A percentile compares a stretch with the other conserved stretches of the same genome.
Conservation (phyloP, 2,797 vertebrate genomes). For the Neosalanx taihuensis region DNA sequence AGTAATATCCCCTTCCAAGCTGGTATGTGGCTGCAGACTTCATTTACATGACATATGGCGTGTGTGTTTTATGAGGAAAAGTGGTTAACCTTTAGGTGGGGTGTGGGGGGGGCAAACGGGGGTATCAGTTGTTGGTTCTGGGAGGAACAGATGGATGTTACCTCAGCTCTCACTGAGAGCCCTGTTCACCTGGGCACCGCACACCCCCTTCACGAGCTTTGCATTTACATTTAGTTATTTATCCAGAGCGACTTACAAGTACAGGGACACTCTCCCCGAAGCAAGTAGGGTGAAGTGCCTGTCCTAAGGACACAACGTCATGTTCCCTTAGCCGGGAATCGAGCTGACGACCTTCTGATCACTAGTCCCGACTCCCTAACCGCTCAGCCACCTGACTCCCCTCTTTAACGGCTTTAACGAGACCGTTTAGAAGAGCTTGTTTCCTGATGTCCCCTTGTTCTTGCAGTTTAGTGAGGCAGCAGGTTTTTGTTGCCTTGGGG, state of each 20-base stretch:
- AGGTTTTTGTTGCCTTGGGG: not conserved
- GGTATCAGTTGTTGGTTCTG: constrained; percentile 56
- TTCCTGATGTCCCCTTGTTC: not conserved
- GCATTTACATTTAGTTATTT: no score
- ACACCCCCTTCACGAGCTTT: not conserved
- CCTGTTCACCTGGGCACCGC: not conserved
- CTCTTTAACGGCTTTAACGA: no score
- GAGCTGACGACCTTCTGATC: no score
- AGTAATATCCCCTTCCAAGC: constrained; percentile 66
- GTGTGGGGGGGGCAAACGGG: constrained; percentile 2
- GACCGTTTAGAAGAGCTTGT: no score
- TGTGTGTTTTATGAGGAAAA: constrained; percentile 50
- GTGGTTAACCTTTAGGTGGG: constrained; percentile 71
- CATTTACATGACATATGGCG: constrained; percentile 66
- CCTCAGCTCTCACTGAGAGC: not conserved
- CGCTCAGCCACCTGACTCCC: no score
- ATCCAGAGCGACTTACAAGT: no score
- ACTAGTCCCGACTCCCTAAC: no score
- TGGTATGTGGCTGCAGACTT: constrained; percentile 54
- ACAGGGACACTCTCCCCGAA: no score
- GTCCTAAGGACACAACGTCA: no score
- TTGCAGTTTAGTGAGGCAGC: not conserved
- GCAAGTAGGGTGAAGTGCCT: no score
- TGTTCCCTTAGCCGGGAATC: no score
- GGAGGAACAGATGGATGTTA: constrained; percentile 47